Conservation (phyloP, 2,113 vertebrate genomes). For the Theristicus caerulescens region DNA sequence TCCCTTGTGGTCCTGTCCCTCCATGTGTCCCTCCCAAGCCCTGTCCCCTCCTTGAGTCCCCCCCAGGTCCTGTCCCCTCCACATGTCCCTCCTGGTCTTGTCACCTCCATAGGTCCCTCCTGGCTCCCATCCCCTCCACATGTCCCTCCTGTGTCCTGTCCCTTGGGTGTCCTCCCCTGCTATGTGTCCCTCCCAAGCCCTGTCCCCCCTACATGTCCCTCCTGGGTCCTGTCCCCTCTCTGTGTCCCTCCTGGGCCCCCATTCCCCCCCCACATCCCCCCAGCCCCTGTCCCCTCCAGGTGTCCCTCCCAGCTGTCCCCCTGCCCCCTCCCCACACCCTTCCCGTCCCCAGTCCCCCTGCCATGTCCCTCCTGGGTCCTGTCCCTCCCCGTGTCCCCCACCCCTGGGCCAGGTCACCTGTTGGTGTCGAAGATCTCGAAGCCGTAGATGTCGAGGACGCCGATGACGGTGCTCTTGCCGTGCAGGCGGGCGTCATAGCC, state of each 20-base stretch:
- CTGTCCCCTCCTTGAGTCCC: too few relatives aligned
- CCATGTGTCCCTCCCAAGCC: too few relatives aligned
- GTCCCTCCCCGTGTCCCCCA: background rate
- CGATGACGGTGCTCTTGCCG: slow-evolving; percentile 93
- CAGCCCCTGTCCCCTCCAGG: background rate
- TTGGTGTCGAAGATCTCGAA: slow-evolving; percentile 95
- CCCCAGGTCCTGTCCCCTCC: too few relatives aligned
- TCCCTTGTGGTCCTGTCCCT: too few relatives aligned
- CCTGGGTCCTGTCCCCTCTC: background rate
- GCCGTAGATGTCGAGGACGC: slow-evolving; percentile 93
- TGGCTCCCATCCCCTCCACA: fast-evolving
- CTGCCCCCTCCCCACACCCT: fast-evolving
- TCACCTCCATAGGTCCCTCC: too few relatives aligned
- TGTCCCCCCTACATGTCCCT: background rate
- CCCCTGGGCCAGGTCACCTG: slow-evolving; percentile 73
- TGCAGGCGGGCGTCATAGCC: slow-evolving; percentile 83
- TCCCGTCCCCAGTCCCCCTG: too few relatives aligned
- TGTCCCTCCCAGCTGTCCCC: background rate
- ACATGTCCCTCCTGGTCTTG: background rate
- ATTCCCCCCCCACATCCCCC: too few relatives aligned
- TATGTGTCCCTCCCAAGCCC: too few relatives aligned
- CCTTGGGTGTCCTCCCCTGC: too few relatives aligned
- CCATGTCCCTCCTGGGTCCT: background rate
- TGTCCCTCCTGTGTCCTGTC: too few relatives aligned
- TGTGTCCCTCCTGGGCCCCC: too few relatives aligned